Evolutionary conservation across 92 coral and sea anemone genomes (phyloP).

Genomic region (Phenganax stokvisi): DNA sequence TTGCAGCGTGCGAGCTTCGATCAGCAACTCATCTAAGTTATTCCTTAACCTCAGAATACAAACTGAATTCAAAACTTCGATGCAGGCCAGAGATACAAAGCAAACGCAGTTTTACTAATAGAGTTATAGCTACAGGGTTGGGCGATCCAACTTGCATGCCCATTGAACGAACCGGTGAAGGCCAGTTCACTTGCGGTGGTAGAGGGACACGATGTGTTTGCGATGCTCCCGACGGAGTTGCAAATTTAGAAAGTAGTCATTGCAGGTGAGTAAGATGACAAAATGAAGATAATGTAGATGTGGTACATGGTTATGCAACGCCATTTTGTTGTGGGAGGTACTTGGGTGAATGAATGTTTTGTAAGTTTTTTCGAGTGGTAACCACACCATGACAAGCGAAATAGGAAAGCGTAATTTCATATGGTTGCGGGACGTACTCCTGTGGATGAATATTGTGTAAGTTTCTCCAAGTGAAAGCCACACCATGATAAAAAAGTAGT

Average conservation of each 20-base stretch:
- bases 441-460: too few species aligned
- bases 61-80: conserved; percentile 16
- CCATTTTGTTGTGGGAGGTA: too few species aligned
- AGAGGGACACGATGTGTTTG: conserved; percentile 93
- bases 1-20: conserved; percentile 2
- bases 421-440: too few species aligned
- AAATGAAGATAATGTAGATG: not conserved
- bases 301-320: too few species aligned
- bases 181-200: conserved; percentile 72
- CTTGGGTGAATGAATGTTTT: too few species aligned
- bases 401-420: too few species aligned
- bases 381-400: too few species aligned
- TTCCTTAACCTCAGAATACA: conserved; percentile 2
- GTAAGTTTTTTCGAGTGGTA: too few species aligned
- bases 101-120: conserved; percentile 51
- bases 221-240: conserved; percentile 66
- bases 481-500: too few species aligned
- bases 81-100: conserved; percentile 67
- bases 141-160: conserved; percentile 84
- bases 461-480: too few species aligned
- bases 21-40: not conserved
- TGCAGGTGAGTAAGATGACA: conserved; percentile 54
- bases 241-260: conserved; percentile 52
- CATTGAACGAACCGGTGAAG: conserved; percentile 31
- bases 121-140: conserved; percentile 61